These are phyloP conservation scores for Acrocyrtus sp. DNA, from an alignment of 2,888 invertebrate genomes.

Conservation along the genomic window DNA sequence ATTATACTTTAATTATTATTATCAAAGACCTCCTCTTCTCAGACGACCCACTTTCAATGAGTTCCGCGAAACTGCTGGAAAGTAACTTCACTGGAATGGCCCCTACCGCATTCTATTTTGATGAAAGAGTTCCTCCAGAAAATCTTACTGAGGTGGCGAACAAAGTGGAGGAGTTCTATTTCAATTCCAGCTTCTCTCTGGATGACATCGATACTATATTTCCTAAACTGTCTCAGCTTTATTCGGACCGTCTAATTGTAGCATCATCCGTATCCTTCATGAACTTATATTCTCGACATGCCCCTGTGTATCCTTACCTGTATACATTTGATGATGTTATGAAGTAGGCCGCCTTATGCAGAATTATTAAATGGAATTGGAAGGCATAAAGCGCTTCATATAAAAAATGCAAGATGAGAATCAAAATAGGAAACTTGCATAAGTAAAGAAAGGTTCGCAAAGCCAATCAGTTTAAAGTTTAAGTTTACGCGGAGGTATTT, in stretches of 20 bases:
- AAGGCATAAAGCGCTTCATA: too few relatives aligned
- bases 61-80: too few relatives aligned
- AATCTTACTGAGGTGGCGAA: conserved; percentile 18
- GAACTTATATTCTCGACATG: conserved; percentile 22
- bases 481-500: too few relatives aligned
- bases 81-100: conserved; percentile 30
- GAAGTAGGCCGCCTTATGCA: too few relatives aligned
- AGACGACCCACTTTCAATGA: too few relatives aligned
- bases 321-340: conserved; percentile 37
- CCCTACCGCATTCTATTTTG: conserved; percentile 42
- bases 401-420: too few relatives aligned
- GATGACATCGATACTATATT: conserved; percentile 7
- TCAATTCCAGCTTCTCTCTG: conserved; percentile 18
- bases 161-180: conserved; percentile 41
- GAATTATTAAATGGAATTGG: too few relatives aligned
- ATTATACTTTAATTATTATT: too few relatives aligned
- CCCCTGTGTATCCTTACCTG: conserved; percentile 32
- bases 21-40: too few relatives aligned
- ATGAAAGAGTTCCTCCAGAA: conserved; percentile 22
- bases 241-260: conserved; percentile 25
- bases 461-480: too few relatives aligned
- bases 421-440: too few relatives aligned
- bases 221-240: conserved; percentile 6
- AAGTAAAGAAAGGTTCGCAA: too few relatives aligned
- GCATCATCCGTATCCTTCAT: conserved; percentile 16